Evolutionary conservation across 2,888 invertebrate species (phyloP), one percentile per base, ranked within the genome.

Genomic region (Sylvicola cinctus): DNA sequence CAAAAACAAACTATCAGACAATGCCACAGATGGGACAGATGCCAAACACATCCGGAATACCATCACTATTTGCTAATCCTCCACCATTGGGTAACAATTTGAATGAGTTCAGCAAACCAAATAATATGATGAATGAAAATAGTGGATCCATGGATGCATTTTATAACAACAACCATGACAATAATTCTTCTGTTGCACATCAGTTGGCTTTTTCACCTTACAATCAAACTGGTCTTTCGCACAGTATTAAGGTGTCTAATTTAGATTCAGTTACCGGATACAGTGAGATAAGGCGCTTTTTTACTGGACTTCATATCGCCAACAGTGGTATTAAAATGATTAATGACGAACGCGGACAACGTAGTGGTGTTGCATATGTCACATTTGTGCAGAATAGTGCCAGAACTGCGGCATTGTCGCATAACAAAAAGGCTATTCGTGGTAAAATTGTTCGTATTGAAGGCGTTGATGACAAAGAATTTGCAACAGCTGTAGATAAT

Each of bases 251-350:
- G 45, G 62, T 84, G 4, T 63, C 68, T 16, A 74, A 76, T 43
- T 65, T 90, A 49, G 77, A 83, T 4, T 64, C 70, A 13, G 73
- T 66, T 45, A 75, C 79, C 2, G 74, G 71, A 30, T 84, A 83
- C 51, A 71, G 74, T 27, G 88, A 88, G 48, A 63, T 91, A 0
- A 65, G 85, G 10, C 70, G 76, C 35, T 79, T 88, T 47, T 90
- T 91, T 53, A 68, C 70, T 4, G 80, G 79, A 29, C 55, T 73
- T 29, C 65, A 64, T 41, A 80, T 90, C 38, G 73, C 78, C 30
- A 76, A 74, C 44, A 78, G 77, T 45, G 85, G 87, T 11, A 71
- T 91, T 33, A 88, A 90, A 54, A 67, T 90, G 54, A 72, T 85
- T 10, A 81, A 78, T 47, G 84, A 87, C 49, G 67, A 68, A 27